Base-by-base conservation (phyloP, 2,888 invertebrate species). In the Agapostemon virescens region DNA sequence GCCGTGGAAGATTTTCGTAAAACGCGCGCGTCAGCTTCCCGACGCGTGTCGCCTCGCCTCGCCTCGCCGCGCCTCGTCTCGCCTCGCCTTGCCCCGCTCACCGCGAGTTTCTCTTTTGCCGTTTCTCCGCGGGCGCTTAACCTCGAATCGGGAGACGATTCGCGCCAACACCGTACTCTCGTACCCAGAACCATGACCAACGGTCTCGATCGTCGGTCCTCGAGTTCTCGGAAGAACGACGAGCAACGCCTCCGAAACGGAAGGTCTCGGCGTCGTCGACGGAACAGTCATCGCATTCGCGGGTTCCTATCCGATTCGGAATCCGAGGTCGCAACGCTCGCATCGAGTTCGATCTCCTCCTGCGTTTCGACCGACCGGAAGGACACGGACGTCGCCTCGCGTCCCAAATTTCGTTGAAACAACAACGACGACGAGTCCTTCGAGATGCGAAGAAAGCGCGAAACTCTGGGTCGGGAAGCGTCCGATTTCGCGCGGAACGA, bases 1-100 rank as follows among this genome's bases (percentile, higher is more conserved):
- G 40, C 82, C 81, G 73, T 83, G 83, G 74, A 81, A 69, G 70
- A 81, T 83, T 81, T 83, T 81, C 82, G 81, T 71, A 52, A 75
- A 78, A 74, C 30, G n/a, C 58, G 55, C 55, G 45, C 72, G 38
- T 63, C 71, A 30, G 40, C 66, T 63, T 69, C 55, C 55, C 73
- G 30, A 45, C 45, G 45, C n/a, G 49, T n/a, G n/a, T n/a, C 49
- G 49, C 49, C n/a, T 45, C 9, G 45, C 45, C 45, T 20, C 20
- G 20, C 20, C 45, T 45, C 20, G 20, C 7, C 45, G 66, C 69
- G 55, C 15, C 55, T 6, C 55, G 26, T 4, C 13, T 5, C 26
- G 40, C 69, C 69, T 77, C 58, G 58, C 23, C 1, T 40, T 13
- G 45, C 15, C 17, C 15, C n/a, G n/a, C n/a, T n/a, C n/a, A n/a